Percentiles rank a stretch among this genome's conserved stretches.
Conservation (phyloP, 2,113 vertebrate species). For the Proterorhinus semilunaris region DNA sequence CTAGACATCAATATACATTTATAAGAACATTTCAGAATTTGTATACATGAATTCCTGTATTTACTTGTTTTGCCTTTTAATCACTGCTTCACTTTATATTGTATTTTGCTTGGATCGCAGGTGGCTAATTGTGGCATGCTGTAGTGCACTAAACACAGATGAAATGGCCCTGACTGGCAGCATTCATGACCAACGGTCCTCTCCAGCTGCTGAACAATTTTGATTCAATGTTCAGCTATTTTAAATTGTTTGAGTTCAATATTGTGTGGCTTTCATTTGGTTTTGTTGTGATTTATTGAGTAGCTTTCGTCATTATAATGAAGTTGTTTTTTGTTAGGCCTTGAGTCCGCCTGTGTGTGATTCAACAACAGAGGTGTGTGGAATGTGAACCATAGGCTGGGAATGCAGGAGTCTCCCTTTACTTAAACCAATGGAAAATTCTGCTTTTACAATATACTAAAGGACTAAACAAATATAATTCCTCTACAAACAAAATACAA, state of each 20-base stretch:
- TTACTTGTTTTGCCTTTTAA: not conserved
- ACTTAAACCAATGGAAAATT: slow-evolving; percentile 67
- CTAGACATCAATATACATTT: no score
- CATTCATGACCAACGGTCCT: not conserved
- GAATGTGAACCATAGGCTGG: slow-evolving; percentile 79
- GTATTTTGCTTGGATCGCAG: not conserved
- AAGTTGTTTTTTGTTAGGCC: slow-evolving; percentile 5
- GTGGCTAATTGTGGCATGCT: not conserved
- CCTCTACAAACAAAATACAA: slow-evolving; percentile 15
- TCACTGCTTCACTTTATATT: not conserved
- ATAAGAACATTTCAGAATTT: no score
- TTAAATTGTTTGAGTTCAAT: not conserved
- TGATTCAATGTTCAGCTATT: not conserved
- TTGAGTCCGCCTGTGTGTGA: slow-evolving; percentile 52
- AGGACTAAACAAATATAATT: slow-evolving; percentile 20
- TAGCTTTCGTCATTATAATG: not conserved
- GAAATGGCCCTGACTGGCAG: not conserved
- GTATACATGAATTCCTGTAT: not conserved
- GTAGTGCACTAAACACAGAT: not conserved
- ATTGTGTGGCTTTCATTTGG: not conserved
- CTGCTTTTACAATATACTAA: slow-evolving; percentile 26
- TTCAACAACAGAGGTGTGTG: slow-evolving; percentile 65
- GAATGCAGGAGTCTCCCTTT: slow-evolving; percentile 75
- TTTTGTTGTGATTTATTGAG: not conserved
- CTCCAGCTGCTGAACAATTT: not conserved